Evolutionary conservation across 2,113 vertebrate species (phyloP).

Genomic region (Poicephalus meyeri): DNA sequence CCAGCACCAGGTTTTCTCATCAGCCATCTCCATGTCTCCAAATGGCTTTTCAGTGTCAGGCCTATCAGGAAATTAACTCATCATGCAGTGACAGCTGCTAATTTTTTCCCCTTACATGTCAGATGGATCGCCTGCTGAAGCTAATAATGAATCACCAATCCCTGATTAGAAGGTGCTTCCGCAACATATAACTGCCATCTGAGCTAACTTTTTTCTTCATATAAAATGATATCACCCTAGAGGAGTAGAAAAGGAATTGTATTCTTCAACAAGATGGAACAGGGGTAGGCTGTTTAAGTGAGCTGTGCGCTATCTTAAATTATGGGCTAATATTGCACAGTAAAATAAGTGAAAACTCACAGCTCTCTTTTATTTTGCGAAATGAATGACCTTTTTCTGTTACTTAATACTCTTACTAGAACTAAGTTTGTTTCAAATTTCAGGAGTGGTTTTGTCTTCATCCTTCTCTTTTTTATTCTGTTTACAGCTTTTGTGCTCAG

Average conservation of each 20-base stretch:
- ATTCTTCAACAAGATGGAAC: slow-evolving; percentile 68
- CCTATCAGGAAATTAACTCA: slow-evolving; percentile 99
- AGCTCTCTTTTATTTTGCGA: slow-evolving; percentile 58
- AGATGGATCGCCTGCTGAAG: slow-evolving; percentile 91
- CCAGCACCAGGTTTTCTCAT: slow-evolving; percentile 87
- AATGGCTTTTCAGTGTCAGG: slow-evolving; percentile 87
- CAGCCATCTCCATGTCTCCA: slow-evolving; percentile 85
- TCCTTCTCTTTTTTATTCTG: neutral
- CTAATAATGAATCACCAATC: slow-evolving; percentile 94
- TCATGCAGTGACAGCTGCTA: slow-evolving; percentile 96
- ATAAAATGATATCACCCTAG: slow-evolving; percentile 81
- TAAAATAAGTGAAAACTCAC: slow-evolving; percentile 69
- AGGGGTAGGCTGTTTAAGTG: slow-evolving; percentile 60
- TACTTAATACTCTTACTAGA: slow-evolving; percentile 52
- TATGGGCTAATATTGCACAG: slow-evolving; percentile 66
- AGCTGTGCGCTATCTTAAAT: slow-evolving; percentile 65
- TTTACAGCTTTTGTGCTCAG: neutral
- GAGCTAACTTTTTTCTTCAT: slow-evolving; percentile 79
- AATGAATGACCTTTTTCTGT: slow-evolving; percentile 45
- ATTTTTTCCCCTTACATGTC: slow-evolving; percentile 95
- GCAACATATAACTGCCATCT: slow-evolving; percentile 83
- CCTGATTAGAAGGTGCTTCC: slow-evolving; percentile 90
- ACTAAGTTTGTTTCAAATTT: slow-evolving; percentile 14
- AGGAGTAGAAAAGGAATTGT: slow-evolving; percentile 74
- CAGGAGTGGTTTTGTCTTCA: neutral